Conservation (phyloP, 2,113 vertebrate genomes). For the Calidris pugnax region DNA sequence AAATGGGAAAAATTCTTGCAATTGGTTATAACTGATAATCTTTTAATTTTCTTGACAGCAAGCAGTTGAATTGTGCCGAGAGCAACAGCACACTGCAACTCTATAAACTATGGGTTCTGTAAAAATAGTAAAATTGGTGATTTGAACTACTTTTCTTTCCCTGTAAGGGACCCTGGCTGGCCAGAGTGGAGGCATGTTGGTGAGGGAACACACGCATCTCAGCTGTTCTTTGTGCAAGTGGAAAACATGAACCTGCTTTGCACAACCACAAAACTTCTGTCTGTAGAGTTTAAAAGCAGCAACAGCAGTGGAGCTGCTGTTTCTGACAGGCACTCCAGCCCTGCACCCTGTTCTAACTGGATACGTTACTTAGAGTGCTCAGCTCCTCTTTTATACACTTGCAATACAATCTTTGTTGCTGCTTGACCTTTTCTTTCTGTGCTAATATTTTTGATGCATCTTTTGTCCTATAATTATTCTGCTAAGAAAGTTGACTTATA, state of each 20-base stretch:
- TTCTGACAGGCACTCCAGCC: not conserved
- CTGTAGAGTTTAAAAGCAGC: not conserved
- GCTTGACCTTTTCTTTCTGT: not conserved
- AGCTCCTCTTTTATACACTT: not conserved
- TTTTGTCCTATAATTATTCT: not conserved
- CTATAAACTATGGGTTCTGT: not conserved
- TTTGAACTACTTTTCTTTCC: not conserved
- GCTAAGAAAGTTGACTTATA: not conserved
- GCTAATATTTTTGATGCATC: not conserved
- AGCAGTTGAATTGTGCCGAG: not conserved
- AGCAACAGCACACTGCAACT: not conserved
- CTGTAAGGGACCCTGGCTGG: not conserved
- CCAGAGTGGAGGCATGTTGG: not conserved
- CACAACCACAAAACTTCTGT: not conserved
- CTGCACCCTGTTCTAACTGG: not conserved
- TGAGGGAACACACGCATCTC: accelerated
- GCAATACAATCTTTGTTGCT: not conserved
- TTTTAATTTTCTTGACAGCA: not conserved
- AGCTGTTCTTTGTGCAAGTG: not conserved
- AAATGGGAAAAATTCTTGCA: not conserved
- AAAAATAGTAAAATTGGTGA: not conserved
- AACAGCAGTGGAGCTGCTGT: not conserved
- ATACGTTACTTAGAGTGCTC: not conserved
- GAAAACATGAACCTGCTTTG: not conserved
- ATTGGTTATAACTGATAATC: not conserved